Percentiles rank a stretch among this genome's conserved stretches.
Conservation (phyloP, 2,797 vertebrate species). For the Ptychadena robeensis region DNA sequence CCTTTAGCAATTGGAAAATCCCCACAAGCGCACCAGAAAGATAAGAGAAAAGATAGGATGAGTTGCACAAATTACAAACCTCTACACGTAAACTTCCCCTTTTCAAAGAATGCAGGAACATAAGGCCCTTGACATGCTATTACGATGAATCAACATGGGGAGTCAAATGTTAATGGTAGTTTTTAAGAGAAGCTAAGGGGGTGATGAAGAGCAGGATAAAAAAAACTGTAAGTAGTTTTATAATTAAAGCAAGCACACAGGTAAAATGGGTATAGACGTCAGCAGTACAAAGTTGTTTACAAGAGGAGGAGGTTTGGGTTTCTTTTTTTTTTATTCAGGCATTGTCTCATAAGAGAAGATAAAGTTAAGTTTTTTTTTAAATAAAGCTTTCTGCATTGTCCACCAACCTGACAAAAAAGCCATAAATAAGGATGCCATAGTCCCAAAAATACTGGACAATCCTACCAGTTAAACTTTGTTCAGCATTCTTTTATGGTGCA, state of each 20-base stretch:
- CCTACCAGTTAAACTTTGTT: too few species aligned
- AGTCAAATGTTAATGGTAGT: not conserved
- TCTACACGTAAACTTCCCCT: not conserved
- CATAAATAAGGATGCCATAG: too few species aligned
- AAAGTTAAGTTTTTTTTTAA: too few species aligned
- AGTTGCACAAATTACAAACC: not conserved
- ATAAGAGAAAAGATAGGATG: not conserved
- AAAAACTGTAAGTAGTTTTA: too few species aligned
- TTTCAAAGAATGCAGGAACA: not conserved
- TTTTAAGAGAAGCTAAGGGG: not conserved
- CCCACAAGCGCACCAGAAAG: not conserved
- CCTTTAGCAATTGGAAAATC: not conserved
- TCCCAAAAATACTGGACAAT: too few species aligned
- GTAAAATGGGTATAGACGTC: slow-evolving; percentile 5
- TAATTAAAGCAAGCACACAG: not conserved
- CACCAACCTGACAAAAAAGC: too few species aligned
- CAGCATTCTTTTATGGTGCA: too few species aligned
- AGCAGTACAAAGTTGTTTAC: slow-evolving; percentile 5
- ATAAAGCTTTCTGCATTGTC: too few species aligned
- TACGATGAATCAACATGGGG: slow-evolving; percentile 20
- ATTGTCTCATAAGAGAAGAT: not conserved
- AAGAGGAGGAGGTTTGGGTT: not conserved
- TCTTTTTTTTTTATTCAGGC: too few species aligned
- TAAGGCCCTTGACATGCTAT: slow-evolving; percentile 18
- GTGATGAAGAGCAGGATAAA: not conserved